Conservation (phyloP, 2,113 vertebrate genomes). For the Bambusicola thoracicus region DNA sequence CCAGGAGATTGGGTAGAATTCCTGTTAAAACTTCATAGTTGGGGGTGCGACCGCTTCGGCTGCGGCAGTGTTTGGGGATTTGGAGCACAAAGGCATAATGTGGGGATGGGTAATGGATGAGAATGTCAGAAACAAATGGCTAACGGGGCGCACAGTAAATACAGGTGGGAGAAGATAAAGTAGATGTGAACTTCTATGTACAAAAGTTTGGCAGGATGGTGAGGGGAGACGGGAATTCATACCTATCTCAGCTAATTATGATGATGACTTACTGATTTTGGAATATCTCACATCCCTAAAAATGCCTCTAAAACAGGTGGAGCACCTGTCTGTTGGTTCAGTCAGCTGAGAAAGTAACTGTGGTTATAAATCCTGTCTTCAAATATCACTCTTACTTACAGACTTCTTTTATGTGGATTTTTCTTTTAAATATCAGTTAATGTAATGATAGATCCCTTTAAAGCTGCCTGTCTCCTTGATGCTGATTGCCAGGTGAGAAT, state of each 20-base stretch:
- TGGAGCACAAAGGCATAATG: rapidly evolving
- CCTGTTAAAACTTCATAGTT: rapidly evolving
- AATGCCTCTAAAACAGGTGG: neutral
- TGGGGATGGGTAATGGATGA: neutral
- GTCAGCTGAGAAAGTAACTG: neutral
- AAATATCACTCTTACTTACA: neutral
- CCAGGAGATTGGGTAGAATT: rapidly evolving
- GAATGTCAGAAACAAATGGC: neutral
- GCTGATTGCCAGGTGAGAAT: neutral
- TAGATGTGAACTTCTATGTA: neutral
- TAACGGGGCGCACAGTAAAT: neutral
- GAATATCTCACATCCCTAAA: neutral
- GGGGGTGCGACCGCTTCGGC: rapidly evolving
- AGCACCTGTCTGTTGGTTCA: neutral
- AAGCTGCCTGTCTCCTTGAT: neutral
- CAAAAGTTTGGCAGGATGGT: neutral
- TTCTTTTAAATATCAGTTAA: neutral
- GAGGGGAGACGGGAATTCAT: neutral
- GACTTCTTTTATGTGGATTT: neutral
- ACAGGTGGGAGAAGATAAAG: neutral
- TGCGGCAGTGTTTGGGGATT: rapidly evolving
- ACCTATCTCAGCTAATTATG: neutral
- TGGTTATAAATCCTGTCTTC: neutral
- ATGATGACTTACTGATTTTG: neutral
- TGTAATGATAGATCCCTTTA: neutral